Percentiles rank a stretch among this genome's conserved stretches.
phyloP scores from a whole-genome alignment of 2,113 vertebrate genomes.

The Axis porcinus region DNA sequence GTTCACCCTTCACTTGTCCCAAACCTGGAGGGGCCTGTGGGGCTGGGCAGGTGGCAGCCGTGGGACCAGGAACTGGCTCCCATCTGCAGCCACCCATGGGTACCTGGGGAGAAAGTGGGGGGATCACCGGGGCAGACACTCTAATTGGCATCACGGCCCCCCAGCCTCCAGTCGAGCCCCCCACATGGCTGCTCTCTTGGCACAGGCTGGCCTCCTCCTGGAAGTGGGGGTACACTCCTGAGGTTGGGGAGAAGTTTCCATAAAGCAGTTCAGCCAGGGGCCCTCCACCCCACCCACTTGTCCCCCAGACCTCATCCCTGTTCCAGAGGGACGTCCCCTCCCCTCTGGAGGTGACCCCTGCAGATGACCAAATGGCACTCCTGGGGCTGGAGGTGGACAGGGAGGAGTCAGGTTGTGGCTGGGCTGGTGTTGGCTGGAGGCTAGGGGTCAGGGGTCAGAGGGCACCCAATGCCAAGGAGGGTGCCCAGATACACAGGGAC shows the following conservation, averaged over 20 bases:
- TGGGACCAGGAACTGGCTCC: fast-evolving
- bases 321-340: not conserved
- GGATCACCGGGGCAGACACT: not conserved
- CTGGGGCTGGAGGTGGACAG: not conserved
- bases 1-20: not conserved
- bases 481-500: not conserved
- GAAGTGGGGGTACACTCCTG: not conserved
- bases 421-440: not conserved
- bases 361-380: not conserved
- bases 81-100: not conserved
- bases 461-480: too few relatives aligned
- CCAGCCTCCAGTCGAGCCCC: fast-evolving
- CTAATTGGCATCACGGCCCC: fast-evolving
- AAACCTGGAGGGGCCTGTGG: not conserved
- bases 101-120: not conserved
- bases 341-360: not conserved
- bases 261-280: too few relatives aligned
- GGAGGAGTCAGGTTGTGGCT: not conserved
- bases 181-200: not conserved
- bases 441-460: too few relatives aligned
- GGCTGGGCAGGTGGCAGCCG: not conserved
- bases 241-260: fast-evolving
- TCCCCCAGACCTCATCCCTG: too few relatives aligned
- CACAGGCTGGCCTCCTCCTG: fast-evolving
- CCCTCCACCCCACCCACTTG: fast-evolving